These are phyloP conservation scores for Aricia artaxerxes DNA, from an alignment of 2,888 invertebrate genomes.

Conservation along the genomic window DNA sequence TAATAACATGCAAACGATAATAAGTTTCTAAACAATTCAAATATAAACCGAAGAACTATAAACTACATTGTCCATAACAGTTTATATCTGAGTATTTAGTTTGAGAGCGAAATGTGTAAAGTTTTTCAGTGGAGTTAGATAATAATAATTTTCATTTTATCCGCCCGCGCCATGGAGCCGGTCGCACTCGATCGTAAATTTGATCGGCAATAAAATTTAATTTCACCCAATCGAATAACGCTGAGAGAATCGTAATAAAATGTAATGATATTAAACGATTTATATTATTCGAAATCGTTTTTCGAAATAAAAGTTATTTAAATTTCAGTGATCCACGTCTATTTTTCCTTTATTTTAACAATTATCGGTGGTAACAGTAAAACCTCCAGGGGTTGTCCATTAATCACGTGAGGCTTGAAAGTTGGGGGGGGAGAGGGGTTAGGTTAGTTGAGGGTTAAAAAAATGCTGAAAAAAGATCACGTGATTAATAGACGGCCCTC, in stretches of 20 bases:
- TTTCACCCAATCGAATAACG: conserved; percentile 13
- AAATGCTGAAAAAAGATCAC: too few relatives aligned
- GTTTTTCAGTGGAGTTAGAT: conserved; percentile 11
- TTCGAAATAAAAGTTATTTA: not conserved
- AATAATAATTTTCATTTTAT: conserved; percentile 15
- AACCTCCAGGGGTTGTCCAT: too few relatives aligned
- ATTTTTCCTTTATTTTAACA: too few relatives aligned
- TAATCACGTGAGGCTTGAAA: too few relatives aligned
- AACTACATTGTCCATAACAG: not conserved
- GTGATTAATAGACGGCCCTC: too few relatives aligned
- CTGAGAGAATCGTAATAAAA: conserved; percentile 19
- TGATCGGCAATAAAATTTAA: conserved; percentile 4
- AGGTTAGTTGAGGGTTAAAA: too few relatives aligned
- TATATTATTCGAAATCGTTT: not conserved
- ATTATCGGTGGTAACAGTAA: too few relatives aligned
- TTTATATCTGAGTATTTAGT: not conserved
- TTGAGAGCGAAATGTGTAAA: not conserved
- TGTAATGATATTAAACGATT: conserved; percentile 17
- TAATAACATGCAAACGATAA: not conserved
- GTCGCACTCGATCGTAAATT: conserved; percentile 8
- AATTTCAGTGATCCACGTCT: not conserved
- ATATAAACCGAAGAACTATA: not conserved
- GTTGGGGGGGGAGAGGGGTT: too few relatives aligned
- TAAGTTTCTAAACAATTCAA: not conserved
- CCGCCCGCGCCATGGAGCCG: not conserved